A percentile compares a stretch with the other conserved stretches of the same genome.
phyloP scores from a whole-genome alignment of 2,888 invertebrate species.

The Lepidonotus clava region DNA sequence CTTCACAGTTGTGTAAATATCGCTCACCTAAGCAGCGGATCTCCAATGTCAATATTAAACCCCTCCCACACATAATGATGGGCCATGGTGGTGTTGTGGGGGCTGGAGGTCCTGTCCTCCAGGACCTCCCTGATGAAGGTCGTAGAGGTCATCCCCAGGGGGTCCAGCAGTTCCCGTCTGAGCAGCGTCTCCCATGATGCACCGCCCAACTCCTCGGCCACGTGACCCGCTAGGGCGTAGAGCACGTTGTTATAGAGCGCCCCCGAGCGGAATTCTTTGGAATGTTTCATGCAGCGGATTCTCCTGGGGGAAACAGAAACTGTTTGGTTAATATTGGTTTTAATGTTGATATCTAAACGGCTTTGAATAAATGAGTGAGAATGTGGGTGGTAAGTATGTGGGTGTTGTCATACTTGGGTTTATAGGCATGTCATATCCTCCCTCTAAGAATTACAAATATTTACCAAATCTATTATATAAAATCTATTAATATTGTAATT shows the following conservation, averaged over 20 bases:
- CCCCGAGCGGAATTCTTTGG: background rate
- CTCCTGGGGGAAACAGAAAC: background rate
- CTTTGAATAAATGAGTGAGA: no score
- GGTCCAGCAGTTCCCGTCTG: conserved; percentile 69
- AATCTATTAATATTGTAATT: no score
- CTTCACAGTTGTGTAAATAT: background rate
- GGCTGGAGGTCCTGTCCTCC: background rate
- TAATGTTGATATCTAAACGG: no score
- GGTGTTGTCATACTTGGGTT: no score
- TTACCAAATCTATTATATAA: no score
- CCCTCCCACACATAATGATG: background rate
- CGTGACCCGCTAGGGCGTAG: conserved; percentile 77
- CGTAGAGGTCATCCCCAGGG: conserved; percentile 57
- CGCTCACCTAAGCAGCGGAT: background rate
- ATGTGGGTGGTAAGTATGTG: no score
- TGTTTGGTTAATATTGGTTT: no score
- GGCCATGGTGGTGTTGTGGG: background rate
- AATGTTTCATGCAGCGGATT: conserved; percentile 38
- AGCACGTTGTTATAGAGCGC: conserved; percentile 78
- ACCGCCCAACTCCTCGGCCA: conserved; percentile 71
- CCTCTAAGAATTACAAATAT: no score
- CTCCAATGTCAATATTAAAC: background rate
- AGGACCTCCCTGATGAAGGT: conserved; percentile 41
- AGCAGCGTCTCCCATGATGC: conserved; percentile 74
- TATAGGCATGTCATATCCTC: no score